Evolutionary conservation across 2,113 vertebrate genomes (phyloP).

Genomic region (Rana temporaria): DNA sequence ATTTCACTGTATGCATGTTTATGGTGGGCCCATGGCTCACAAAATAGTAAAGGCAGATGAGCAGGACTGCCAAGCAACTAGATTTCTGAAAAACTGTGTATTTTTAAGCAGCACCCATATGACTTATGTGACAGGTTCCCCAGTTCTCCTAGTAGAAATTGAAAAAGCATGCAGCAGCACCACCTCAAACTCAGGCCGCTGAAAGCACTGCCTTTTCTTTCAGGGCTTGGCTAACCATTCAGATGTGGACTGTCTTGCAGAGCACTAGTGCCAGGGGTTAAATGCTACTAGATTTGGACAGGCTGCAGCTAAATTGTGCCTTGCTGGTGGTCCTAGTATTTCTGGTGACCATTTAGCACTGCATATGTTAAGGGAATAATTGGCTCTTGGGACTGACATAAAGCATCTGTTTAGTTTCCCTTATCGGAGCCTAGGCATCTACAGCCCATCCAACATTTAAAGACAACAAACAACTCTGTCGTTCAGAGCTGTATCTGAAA

Average conservation of each 20-base stretch:
- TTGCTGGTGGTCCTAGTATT: constrained; percentile 59
- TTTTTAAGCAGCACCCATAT: no score
- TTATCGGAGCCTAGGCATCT: constrained; percentile 54
- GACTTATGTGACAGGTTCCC: no score
- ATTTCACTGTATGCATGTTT: no score
- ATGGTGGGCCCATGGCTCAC: no score
- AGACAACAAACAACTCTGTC: constrained; percentile 55
- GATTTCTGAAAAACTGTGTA: no score
- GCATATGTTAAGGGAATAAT: constrained; percentile 57
- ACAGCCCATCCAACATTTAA: constrained; percentile 52
- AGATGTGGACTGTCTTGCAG: neutral
- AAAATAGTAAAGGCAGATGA: no score
- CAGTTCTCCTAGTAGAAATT: neutral
- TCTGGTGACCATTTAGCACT: constrained; percentile 63
- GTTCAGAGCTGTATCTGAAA: constrained; percentile 61
- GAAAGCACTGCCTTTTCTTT: neutral
- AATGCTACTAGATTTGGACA: neutral
- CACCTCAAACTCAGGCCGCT: neutral
- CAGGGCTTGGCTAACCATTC: neutral
- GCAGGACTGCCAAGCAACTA: no score
- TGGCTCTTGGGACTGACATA: constrained; percentile 60
- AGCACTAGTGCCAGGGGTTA: constrained; percentile 5
- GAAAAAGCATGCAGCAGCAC: neutral
- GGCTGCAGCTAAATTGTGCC: constrained; percentile 35
- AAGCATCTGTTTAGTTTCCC: constrained; percentile 63